Base-by-base conservation (phyloP, 1,140 invertebrate species). In the Alviniconcha marisindica region DNA sequence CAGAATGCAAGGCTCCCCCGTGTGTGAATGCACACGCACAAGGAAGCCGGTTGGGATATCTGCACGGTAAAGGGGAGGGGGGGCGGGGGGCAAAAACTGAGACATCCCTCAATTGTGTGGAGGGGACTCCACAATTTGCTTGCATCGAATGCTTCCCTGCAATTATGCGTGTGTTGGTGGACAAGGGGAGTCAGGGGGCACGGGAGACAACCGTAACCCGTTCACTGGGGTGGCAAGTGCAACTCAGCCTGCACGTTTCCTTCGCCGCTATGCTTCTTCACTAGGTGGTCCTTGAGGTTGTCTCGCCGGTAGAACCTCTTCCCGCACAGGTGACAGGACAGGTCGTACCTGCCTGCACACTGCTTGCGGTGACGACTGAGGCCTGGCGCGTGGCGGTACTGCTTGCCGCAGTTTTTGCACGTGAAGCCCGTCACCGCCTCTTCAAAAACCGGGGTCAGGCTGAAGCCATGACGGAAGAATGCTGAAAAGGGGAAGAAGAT, bases 321-420 rank as follows among this genome's bases (percentile, higher is more conserved):
- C 15, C 60, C 54, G 78, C 78, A 80, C 38, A 66, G 10, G 56
- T 15, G 56, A 40, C 78, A 80, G 33, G 54, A n/a, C 33, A 80
- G 36, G 51, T 66, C 77, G 36, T 60, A 42, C 18, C 77, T 31
- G 4, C 77, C 77, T 24, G 51, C 77, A 21, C 77, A 80, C 38
- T 80, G 15, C 56, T 80, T 80, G 36, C 77, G 54, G 56, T 80
- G 77, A 36, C 77, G 77, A 28, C 54, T 63, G 54, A 80, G 60
- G 54, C 36, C 60, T 10, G 54, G 60, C 56, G 40, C 33, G 36
- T 80, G 77, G 28, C 15, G 24, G 77, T 80, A 80, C 33, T 42
- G 77, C 36, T 56, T 40, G 33, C 77, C 77, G 56, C 77, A 80
- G 10, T 66, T 33, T 24, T 21, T n/a, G 77, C 77, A 80, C 14